Evolutionary conservation across 2,113 vertebrate genomes (phyloP).

Genomic region (Crotalus tigris): DNA sequence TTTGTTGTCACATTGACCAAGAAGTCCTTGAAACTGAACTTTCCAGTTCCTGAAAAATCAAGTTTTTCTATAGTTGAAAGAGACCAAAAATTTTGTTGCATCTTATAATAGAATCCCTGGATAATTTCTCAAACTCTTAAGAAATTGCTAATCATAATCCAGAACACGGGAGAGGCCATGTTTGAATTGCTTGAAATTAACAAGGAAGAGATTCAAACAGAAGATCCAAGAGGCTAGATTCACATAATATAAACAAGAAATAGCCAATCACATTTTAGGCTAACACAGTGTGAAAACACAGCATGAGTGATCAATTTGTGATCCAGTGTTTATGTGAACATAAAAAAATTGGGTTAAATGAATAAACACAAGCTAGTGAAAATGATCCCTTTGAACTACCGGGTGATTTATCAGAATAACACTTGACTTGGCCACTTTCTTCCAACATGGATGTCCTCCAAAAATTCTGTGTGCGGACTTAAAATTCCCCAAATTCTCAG

Average conservation of each 20-base stretch:
- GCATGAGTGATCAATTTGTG: background rate
- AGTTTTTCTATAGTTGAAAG: background rate
- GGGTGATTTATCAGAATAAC: background rate
- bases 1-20: background rate
- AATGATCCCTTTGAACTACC: background rate
- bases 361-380: background rate
- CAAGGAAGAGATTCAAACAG: background rate
- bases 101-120: background rate
- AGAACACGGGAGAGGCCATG: background rate
- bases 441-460: background rate
- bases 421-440: background rate
- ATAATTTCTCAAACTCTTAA: background rate
- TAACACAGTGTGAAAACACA: background rate
- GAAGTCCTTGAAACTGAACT: conserved; percentile 37
- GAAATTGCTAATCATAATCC: background rate
- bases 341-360: background rate
- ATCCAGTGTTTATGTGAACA: background rate
- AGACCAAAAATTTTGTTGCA: background rate
- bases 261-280: background rate
- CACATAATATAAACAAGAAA: background rate
- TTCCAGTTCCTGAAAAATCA: conserved; percentile 36
- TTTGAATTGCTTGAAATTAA: background rate
- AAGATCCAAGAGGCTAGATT: background rate
- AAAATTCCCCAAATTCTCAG: background rate
- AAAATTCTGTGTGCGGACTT: background rate